phyloP scores from a whole-genome alignment of 2,113 vertebrate species.

The Anser brachyrhynchus region DNA sequence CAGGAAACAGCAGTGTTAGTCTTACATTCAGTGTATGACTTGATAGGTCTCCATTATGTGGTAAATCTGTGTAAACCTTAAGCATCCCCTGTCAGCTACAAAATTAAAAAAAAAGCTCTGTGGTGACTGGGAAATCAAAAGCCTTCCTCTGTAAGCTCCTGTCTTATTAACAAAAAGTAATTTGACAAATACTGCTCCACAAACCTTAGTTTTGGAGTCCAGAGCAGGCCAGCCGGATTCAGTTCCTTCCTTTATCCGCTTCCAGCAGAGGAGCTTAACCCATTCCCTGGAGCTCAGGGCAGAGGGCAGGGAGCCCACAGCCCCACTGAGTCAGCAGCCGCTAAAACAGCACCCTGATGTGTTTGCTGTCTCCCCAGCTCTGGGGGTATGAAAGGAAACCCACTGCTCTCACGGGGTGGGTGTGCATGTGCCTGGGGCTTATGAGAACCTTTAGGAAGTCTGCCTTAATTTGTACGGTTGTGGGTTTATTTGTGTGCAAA shows the following conservation, averaged over 20 bases:
- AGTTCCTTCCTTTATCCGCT: background rate
- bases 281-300: background rate
- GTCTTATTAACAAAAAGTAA: background rate
- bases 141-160: background rate
- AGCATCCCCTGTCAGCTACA: background rate
- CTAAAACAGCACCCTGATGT: background rate
- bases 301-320: background rate
- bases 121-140: background rate
- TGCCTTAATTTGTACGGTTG: accelerated
- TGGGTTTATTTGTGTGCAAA: background rate
- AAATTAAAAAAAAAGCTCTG: background rate
- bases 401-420: accelerated
- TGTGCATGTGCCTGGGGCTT: background rate
- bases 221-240: background rate
- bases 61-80: background rate
- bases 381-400: accelerated
- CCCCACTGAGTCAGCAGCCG: background rate
- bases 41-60: background rate
- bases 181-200: background rate
- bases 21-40: background rate
- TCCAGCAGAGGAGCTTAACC: background rate
- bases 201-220: background rate
- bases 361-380: accelerated
- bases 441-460: accelerated
- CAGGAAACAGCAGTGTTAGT: background rate